phyloP scores from a whole-genome alignment of 2,888 invertebrate species.

The Ochropacha duplaris region DNA sequence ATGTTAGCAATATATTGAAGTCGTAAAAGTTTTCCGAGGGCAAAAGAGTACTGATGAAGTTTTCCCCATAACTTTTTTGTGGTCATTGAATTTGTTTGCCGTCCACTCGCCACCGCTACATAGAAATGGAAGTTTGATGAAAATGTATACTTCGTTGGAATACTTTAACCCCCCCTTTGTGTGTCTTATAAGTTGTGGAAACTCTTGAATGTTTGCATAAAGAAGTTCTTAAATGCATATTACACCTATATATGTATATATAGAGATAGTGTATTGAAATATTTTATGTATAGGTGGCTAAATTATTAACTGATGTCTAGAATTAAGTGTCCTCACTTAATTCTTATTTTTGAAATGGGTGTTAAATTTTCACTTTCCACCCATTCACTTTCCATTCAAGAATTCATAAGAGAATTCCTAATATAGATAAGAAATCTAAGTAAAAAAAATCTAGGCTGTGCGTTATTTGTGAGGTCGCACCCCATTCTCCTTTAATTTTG shows the following conservation, averaged over 20 bases:
- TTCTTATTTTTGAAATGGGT: too few relatives aligned
- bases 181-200: constrained; percentile 47
- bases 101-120: constrained; percentile 50
- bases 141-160: constrained; percentile 56
- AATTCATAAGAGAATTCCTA: too few relatives aligned
- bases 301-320: too few relatives aligned
- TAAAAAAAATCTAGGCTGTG: too few relatives aligned
- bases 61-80: constrained; percentile 61
- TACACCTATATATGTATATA: not conserved
- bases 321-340: too few relatives aligned
- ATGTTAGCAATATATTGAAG: constrained; percentile 38
- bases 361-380: too few relatives aligned
- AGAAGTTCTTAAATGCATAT: constrained; percentile 27
- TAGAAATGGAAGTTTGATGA: constrained; percentile 59
- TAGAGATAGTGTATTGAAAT: too few relatives aligned
- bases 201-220: constrained; percentile 34
- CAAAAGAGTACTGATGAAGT: constrained; percentile 44
- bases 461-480: too few relatives aligned
- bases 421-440: too few relatives aligned
- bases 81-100: constrained; percentile 74
- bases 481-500: too few relatives aligned
- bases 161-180: constrained; percentile 48
- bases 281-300: too few relatives aligned
- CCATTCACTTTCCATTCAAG: too few relatives aligned
- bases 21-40: constrained; percentile 31